Evolutionary conservation across 1,140 invertebrate species (phyloP), one percentile per base, ranked within the genome.

Genomic region (Dryas iulia): DNA sequence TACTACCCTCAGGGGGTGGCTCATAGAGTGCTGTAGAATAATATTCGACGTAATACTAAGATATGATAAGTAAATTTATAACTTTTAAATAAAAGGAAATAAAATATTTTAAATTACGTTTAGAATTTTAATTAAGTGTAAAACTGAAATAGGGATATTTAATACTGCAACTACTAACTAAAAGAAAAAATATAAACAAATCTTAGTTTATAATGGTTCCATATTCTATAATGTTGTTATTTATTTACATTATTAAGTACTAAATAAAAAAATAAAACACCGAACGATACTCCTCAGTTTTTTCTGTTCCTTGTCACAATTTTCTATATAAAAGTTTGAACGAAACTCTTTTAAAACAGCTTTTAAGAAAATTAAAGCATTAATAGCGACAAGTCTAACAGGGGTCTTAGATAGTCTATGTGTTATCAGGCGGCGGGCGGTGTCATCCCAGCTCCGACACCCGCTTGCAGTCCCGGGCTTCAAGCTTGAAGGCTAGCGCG

Each of bases 311-410:
- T 80, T 86, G 79, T 81, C 80, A 81, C 75, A 78, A 82, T 81
- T 82, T 83, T 86, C 83, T 77, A 86, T 82, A 81, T 80, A 83
- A 84, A 89, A 85, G 77, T 91, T 90, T 88, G 83, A 89, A 85
- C 83, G 83, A 88, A 87, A 88, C 80, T 88, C 82, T 90, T 87
- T 88, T 86, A 82, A 85, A 84, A 89, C 79, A 79, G 86, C 87
- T 90, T 89, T 87, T 76, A 89, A 86, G 85, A 89, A 89, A 91
- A 90, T 90, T 91, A 89, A 90, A 85, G 78, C 82, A 86, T 87
- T 89, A 90, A 86, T 83, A 87, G 82, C 73, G 70, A 77, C 68
- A 73, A 67, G 74, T 82, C 76, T 79, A 74, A 67, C 63, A 60
- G 69, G 59, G 65, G 69, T 76, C 70, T 71, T 74, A 68, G 62